Conservation (phyloP, 2,888 invertebrate genomes). For the Schizotus pectinicornis region DNA sequence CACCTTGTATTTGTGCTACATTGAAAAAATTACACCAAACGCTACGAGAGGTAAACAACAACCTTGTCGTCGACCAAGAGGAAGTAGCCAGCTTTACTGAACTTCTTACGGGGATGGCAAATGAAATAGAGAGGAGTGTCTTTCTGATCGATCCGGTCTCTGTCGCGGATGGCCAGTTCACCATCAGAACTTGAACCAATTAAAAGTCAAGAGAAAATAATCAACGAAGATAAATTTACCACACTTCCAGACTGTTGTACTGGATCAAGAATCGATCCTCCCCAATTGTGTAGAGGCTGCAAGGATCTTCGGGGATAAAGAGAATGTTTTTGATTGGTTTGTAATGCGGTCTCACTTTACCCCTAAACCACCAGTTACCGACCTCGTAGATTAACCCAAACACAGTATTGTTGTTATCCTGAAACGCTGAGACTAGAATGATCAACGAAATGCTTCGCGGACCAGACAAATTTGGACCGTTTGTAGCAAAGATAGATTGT, state of each 20-base stretch:
- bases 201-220: conserved; percentile 13
- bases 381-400: conserved; percentile 61
- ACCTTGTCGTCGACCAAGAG: conserved; percentile 70
- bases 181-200: conserved; percentile 42
- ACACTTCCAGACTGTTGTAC: conserved; percentile 50
- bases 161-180: conserved; percentile 57
- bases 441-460: no score
- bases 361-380: conserved; percentile 62
- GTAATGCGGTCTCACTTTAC: conserved; percentile 68
- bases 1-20: conserved; percentile 73
- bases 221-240: conserved; percentile 6
- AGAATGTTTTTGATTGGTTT: conserved; percentile 64
- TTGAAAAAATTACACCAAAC: conserved; percentile 28
- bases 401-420: conserved; percentile 64
- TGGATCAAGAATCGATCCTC: conserved; percentile 66
- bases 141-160: conserved; percentile 68
- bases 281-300: conserved; percentile 65
- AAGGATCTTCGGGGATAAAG: conserved; percentile 59
- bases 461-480: no score
- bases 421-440: no score
- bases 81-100: conserved; percentile 51
- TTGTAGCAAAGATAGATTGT: neutral
- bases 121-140: conserved; percentile 63
- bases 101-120: conserved; percentile 32
- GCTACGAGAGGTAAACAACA: conserved; percentile 9